Percentiles rank a stretch among this genome's conserved stretches.
phyloP scores from a whole-genome alignment of 2,888 invertebrate species.

The Athalia circularis region DNA sequence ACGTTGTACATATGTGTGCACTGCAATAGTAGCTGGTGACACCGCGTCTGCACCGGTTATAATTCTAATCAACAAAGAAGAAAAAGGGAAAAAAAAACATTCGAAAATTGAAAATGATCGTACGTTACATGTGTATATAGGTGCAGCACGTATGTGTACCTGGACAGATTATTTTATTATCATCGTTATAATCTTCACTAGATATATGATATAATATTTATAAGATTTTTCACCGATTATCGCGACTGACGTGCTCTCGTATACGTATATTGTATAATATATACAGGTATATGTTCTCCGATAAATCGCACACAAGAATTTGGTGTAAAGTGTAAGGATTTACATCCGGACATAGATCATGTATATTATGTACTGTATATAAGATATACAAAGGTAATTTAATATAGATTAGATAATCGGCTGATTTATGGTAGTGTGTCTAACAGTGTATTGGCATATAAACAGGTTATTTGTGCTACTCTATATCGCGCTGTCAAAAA shows the following conservation, averaged over 20 bases:
- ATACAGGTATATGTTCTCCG: background rate
- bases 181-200: background rate
- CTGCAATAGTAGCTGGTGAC: too few relatives aligned
- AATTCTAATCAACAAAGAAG: too few relatives aligned
- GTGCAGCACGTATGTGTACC: too few relatives aligned
- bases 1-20: too few relatives aligned
- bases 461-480: background rate
- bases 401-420: too few relatives aligned
- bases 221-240: background rate
- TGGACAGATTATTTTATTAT: background rate
- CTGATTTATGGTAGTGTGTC: too few relatives aligned
- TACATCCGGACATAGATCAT: background rate
- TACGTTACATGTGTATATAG: too few relatives aligned
- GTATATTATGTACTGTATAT: slow-evolving; percentile 1
- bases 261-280: background rate
- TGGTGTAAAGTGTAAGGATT: background rate
- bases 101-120: too few relatives aligned
- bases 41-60: too few relatives aligned
- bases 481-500: too few relatives aligned
- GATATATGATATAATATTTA: slow-evolving; percentile 17
- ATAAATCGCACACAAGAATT: background rate
- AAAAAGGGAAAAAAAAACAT: too few relatives aligned
- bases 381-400: background rate
- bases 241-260: too few relatives aligned
- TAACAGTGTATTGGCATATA: background rate